Evolutionary conservation across 2,888 invertebrate species (phyloP), one percentile per base, ranked within the genome.

Genomic region (Liposcelis brunnea): DNA sequence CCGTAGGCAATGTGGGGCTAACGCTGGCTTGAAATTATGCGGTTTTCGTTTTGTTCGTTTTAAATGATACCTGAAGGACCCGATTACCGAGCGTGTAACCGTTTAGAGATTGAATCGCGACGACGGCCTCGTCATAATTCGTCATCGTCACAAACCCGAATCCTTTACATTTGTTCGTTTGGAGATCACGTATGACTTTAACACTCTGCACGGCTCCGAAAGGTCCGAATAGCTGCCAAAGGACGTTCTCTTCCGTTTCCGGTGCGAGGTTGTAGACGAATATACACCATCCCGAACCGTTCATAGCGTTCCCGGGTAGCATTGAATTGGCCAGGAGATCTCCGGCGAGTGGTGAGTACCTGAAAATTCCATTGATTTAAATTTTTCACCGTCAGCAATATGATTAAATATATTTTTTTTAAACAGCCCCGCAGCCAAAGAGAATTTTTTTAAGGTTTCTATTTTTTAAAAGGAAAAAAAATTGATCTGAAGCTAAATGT

Each of bases 91-190:
- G 74, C 57, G 89, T 86, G 69, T 91, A 93, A 59, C 94, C 94
- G 67, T 95, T 94, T 61, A 95, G 73, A 53, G 89, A 89, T 68
- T 91, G 89, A 61, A 94, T 94, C 55, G 95, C 94, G 58, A 90
- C 85, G 52, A 91, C 80, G 49, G 94, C 90, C 67, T 95, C 94
- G 60, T 94, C 93, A 63, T 95, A 94, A 67, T 93, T 91, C 62
- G 91, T 91, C 94, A 95, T 95, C 53, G 93, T 93, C 55, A 95
- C 93, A 66, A 94, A 94, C 55, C 93, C 95, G 67, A 93, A 95
- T 52, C 95, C 95, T 72, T 93, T 94, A 72, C 94, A 94, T 67
- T 94, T 94, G 71, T 90, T 90, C 54, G 91, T 91, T 60, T 87
- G 82, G 58, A 87, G 77, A 72, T 94, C 93, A 59, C 90, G 80